Conservation (phyloP, 2,888 invertebrate species). For the Ophion ellenae region DNA sequence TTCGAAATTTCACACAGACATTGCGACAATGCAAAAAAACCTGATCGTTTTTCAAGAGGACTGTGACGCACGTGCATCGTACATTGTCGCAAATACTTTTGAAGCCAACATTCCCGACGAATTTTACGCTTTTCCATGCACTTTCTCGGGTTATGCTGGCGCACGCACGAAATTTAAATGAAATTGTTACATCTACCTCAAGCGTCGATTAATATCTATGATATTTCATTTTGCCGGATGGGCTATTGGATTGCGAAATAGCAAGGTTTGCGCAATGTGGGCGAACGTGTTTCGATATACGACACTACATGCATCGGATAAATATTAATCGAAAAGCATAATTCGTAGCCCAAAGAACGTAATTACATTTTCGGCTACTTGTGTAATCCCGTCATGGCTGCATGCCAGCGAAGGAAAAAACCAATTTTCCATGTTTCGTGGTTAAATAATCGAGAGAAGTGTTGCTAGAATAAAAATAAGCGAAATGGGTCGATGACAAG, state of each 20-base stretch:
- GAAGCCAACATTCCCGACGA: no score
- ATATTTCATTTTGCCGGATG: slow-evolving; percentile 8
- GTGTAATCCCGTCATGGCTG: neutral
- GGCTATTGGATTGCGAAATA: no score
- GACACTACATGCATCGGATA: slow-evolving; percentile 1
- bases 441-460: neutral
- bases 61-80: no score
- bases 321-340: neutral
- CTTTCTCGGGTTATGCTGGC: neutral
- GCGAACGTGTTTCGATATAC: neutral
- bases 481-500: neutral
- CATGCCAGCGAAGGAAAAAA: neutral
- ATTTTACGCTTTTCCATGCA: no score
- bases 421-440: neutral
- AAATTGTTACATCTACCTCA: no score
- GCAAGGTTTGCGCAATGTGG: no score
- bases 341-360: neutral
- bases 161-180: neutral
- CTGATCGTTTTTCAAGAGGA: no score
- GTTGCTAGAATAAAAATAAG: neutral
- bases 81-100: no score
- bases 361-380: neutral
- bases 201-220: slow-evolving; percentile 33
- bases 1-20: no score
- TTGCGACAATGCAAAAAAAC: no score